Conservation (phyloP, 2,888 invertebrate species). For the Lithophane socia region DNA sequence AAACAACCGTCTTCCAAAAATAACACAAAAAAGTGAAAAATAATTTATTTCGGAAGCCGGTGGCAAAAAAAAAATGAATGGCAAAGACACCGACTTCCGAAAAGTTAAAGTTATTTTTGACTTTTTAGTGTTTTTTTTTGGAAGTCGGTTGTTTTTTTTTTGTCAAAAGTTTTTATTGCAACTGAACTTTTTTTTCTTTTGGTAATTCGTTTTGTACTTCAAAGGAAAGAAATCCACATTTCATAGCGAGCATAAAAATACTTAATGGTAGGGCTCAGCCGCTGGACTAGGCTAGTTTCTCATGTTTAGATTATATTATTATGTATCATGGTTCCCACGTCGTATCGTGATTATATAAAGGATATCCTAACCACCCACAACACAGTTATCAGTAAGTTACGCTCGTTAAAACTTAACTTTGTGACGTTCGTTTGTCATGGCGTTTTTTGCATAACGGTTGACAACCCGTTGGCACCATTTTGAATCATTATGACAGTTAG, state of each 20-base stretch:
- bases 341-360: too few relatives aligned
- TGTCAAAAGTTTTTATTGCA: neutral
- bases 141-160: too few relatives aligned
- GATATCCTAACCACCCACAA: neutral
- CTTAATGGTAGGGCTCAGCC: neutral
- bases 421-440: constrained; percentile 7
- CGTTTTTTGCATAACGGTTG: constrained; percentile 2
- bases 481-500: neutral
- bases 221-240: neutral
- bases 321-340: neutral
- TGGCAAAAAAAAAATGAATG: too few relatives aligned
- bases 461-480: neutral
- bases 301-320: neutral
- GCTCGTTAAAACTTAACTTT: constrained; percentile 11
- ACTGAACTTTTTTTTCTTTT: neutral
- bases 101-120: too few relatives aligned
- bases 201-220: too few relatives aligned
- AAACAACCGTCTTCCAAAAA: too few relatives aligned
- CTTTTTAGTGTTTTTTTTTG: too few relatives aligned
- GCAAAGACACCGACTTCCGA: too few relatives aligned
- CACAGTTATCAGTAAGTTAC: neutral
- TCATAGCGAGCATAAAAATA: neutral
- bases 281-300: too few relatives aligned
- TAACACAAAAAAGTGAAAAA: too few relatives aligned
- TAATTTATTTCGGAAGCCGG: too few relatives aligned